Conservation (phyloP, 1,140 invertebrate species). For the Drosophila hydei region DNA sequence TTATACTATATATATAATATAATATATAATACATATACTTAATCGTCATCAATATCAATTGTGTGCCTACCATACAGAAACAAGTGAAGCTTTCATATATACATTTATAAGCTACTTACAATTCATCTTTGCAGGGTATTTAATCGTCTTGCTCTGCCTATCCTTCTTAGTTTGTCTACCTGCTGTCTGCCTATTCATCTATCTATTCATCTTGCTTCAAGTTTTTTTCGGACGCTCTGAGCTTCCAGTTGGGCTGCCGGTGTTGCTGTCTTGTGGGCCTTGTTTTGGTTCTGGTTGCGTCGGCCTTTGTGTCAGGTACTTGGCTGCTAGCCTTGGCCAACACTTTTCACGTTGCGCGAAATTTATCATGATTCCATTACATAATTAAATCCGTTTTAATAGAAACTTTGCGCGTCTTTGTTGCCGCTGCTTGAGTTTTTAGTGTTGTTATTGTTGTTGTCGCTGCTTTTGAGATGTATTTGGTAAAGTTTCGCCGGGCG, state of each 20-base stretch:
- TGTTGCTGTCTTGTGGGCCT: constrained; percentile 18
- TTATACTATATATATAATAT: too few species aligned
- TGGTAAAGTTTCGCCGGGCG: constrained; percentile 73
- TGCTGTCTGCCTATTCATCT: constrained; percentile 33
- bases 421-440: constrained; percentile 37
- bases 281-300: constrained; percentile 28
- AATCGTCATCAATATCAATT: too few species aligned
- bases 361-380: constrained; percentile 83
- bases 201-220: constrained; percentile 22
- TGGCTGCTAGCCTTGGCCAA: constrained; percentile 53
- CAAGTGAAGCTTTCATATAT: too few species aligned
- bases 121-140: neutral
- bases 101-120: too few species aligned
- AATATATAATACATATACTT: too few species aligned
- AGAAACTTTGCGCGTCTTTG: constrained; percentile 78
- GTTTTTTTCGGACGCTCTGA: constrained; percentile 4
- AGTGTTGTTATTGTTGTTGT: constrained; percentile 32
- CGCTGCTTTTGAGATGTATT: constrained; percentile 75
- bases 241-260: constrained; percentile 13
- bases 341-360: constrained; percentile 82
- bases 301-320: constrained; percentile 53
- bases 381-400: constrained; percentile 83
- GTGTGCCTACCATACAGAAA: too few species aligned
- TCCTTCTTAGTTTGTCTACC: constrained; percentile 21
- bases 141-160: neutral